phyloP scores from a whole-genome alignment of 2,797 vertebrate species.

The Poeciliopsis paucimaculata region DNA sequence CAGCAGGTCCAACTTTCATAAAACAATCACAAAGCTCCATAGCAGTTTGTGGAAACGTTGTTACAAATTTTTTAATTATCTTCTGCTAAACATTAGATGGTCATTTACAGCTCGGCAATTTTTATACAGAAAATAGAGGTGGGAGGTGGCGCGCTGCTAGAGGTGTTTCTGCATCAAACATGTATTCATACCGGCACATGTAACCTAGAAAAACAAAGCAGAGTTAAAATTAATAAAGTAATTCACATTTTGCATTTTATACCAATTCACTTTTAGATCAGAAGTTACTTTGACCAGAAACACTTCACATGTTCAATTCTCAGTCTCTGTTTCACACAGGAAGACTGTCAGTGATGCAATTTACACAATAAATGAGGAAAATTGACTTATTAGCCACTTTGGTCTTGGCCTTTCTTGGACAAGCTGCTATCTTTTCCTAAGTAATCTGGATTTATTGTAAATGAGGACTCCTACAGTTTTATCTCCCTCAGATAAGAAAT shows the following conservation, averaged over 20 bases:
- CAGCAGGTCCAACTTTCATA: not conserved
- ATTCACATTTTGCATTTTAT: not conserved
- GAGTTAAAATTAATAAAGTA: not conserved
- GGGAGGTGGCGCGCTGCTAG: not conserved
- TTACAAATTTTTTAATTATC: not conserved
- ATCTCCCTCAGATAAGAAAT: not conserved
- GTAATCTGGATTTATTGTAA: not conserved
- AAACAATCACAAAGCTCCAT: not conserved
- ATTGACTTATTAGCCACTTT: not conserved
- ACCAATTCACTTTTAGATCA: not conserved
- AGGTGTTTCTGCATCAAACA: not conserved
- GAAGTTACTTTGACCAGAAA: not conserved
- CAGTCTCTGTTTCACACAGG: not conserved
- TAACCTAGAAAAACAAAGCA: not conserved
- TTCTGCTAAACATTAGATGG: not conserved
- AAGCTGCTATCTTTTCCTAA: not conserved
- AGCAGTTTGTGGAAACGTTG: not conserved
- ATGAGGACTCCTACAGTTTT: not conserved
- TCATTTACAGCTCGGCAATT: not conserved
- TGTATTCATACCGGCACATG: not conserved
- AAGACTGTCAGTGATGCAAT: not conserved
- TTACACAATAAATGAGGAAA: not conserved
- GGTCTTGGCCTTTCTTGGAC: not conserved
- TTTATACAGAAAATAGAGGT: not conserved
- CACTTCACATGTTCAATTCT: not conserved